Base-by-base conservation (phyloP, 2,113 vertebrate genomes). In the Todiramphus saurophagus region DNA sequence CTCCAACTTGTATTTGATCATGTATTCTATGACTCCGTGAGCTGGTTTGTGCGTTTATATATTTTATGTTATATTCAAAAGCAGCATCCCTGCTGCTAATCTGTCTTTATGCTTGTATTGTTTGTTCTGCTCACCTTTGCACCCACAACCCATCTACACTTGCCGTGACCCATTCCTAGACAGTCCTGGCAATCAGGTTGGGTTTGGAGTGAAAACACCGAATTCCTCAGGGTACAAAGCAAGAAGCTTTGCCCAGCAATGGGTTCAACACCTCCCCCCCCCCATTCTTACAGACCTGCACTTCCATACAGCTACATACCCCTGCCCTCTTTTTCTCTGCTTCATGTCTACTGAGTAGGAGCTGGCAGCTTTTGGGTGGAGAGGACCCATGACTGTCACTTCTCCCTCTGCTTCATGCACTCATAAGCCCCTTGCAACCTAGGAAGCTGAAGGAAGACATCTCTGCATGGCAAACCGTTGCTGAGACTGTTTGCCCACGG, bases 11-110 rank as follows among this genome's bases (percentile, higher is more conserved):
- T 20, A 10, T 76, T 70, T 73, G 28, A 23, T 35, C 33, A 27
- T 0, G 0, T 27, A 50, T 11, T 6, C 35, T 1, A 0, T 13
- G 70, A 48, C 5, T 33, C 48, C 39, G 27, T 9, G 48, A 76
- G 18, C 25, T 25, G 8, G 2, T 48, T 90, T 44, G 80, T 35
- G 31, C 16, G 10, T 11, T 63, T 30, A 18, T 46, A 1, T 20
- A 17, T 75, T 70, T 70, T 28, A 67, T 62, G 24, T 18, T 31
- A 69, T 18, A 9, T 31, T 66, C 50, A 77, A 64, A 72, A 69
- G 21, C 73, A 77, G 41, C 33, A 66, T 24, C 30, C 33, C 24
- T 27, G 2, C 50, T 51, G 8, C 59, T 51, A 44, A 59, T 46
- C 44, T 27, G 11, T 6, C 43, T 91, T 83, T 16, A 53, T 35